Conservation (phyloP, 2,888 invertebrate genomes). For the Heliconius ismenius region DNA sequence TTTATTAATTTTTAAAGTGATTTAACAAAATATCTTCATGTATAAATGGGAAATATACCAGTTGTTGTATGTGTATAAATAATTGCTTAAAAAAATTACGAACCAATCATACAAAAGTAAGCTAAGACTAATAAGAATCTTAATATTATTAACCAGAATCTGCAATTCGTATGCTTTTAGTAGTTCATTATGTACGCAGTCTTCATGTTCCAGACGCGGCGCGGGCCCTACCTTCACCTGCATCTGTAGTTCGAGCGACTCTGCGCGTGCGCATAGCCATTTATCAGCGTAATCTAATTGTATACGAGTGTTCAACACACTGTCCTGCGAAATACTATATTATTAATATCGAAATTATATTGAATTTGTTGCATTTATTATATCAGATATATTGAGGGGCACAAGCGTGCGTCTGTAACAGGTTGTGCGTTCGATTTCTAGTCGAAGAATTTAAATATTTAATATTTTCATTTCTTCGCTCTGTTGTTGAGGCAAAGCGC, state of each 20-base stretch:
- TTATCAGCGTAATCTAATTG: conserved; percentile 66
- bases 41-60: not conserved
- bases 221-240: conserved; percentile 48
- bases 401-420: no score
- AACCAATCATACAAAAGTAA: not conserved
- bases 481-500: no score
- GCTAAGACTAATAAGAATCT: not conserved
- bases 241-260: conserved; percentile 59
- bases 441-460: no score
- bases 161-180: conserved; percentile 63
- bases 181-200: conserved; percentile 65
- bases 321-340: conserved; percentile 44
- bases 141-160: conserved; percentile 54
- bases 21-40: not conserved
- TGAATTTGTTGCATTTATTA: no score
- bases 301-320: conserved; percentile 57
- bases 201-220: conserved; percentile 60
- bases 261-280: conserved; percentile 66
- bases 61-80: not conserved
- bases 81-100: not conserved
- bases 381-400: no score
- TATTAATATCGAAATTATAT: no score
- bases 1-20: no score
- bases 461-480: no score
- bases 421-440: no score